phyloP scores from a whole-genome alignment of 2,797 vertebrate genomes.

The Syndactyla subalaris region DNA sequence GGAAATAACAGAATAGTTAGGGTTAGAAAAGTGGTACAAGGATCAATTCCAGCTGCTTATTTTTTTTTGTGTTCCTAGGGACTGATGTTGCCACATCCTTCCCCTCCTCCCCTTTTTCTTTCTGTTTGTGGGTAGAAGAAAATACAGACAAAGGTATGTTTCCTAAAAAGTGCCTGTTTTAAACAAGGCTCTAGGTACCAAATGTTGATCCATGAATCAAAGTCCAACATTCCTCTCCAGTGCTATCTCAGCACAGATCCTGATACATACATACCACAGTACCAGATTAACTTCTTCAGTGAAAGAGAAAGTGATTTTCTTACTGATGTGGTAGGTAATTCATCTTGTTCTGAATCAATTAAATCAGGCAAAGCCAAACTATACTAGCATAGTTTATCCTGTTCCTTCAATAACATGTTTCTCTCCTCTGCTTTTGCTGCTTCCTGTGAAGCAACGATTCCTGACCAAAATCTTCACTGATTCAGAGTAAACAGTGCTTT shows the following conservation, averaged over 20 bases:
- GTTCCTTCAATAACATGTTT: rapidly evolving
- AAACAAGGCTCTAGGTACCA: background rate
- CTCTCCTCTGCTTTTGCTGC: background rate
- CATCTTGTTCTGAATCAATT: background rate
- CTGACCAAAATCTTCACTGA: background rate
- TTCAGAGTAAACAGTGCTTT: background rate
- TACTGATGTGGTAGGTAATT: background rate
- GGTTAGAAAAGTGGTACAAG: background rate
- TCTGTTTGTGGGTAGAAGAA: background rate
- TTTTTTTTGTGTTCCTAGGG: background rate
- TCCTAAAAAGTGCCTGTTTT: background rate
- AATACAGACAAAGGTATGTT: background rate
- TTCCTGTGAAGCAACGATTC: background rate
- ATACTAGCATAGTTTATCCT: background rate
- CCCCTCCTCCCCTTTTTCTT: rapidly evolving
- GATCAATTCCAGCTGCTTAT: background rate
- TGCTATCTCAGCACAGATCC: background rate
- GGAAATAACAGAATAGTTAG: background rate
- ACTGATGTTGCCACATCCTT: rapidly evolving
- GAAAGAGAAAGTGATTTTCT: background rate
- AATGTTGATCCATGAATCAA: background rate
- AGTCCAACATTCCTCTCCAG: background rate
- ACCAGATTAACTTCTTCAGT: background rate
- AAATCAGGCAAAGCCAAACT: background rate
- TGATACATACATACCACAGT: background rate